Percentiles rank a stretch among this genome's conserved stretches.
Conservation (phyloP, 2,797 vertebrate species). For the Australoheros facetus region DNA sequence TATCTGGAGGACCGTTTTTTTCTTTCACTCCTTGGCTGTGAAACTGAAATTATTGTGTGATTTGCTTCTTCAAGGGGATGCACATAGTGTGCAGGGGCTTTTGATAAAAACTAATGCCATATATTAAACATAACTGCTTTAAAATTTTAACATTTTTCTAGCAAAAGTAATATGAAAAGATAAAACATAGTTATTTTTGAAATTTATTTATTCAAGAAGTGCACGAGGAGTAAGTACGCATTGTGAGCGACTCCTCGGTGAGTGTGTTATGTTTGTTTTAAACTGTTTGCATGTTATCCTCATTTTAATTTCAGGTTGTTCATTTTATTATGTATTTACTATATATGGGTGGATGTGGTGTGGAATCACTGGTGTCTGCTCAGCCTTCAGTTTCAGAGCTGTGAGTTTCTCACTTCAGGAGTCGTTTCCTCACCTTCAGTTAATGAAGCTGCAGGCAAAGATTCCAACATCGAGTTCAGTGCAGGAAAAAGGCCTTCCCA, state of each 20-base stretch:
- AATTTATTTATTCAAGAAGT: conserved; percentile 78
- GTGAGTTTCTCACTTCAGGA: conserved; percentile 50
- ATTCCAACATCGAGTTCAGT: conserved; percentile 30
- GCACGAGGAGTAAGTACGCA: conserved; percentile 53
- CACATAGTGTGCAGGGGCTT: conserved; percentile 23
- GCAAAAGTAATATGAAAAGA: conserved; percentile 47
- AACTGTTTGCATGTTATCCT: conserved; percentile 20
- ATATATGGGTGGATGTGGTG: conserved; percentile 4
- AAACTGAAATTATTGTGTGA: conserved; percentile 37
- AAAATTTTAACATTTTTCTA: conserved; percentile 61
- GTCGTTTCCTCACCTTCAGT: conserved; percentile 30
- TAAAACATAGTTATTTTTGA: conserved; percentile 76
- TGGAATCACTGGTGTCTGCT: conserved; percentile 4
- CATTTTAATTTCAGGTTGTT: conserved; percentile 32
- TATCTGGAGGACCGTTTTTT: conserved; percentile 12
- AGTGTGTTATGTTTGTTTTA: conserved; percentile 38
- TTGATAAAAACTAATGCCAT: conserved; percentile 60
- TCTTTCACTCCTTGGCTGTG: conserved; percentile 4
- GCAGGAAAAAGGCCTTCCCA: conserved; percentile 24
- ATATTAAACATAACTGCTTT: conserved; percentile 69
- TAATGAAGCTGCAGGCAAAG: conserved; percentile 53
- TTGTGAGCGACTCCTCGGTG: conserved; percentile 63
- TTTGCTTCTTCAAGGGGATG: conserved; percentile 39
- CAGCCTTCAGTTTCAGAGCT: conserved; percentile 17
- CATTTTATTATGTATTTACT: conserved; percentile 7